These are phyloP conservation scores for Lophotis ruficrista DNA, from an alignment of 2,113 vertebrate genomes.

Conservation along the genomic window DNA sequence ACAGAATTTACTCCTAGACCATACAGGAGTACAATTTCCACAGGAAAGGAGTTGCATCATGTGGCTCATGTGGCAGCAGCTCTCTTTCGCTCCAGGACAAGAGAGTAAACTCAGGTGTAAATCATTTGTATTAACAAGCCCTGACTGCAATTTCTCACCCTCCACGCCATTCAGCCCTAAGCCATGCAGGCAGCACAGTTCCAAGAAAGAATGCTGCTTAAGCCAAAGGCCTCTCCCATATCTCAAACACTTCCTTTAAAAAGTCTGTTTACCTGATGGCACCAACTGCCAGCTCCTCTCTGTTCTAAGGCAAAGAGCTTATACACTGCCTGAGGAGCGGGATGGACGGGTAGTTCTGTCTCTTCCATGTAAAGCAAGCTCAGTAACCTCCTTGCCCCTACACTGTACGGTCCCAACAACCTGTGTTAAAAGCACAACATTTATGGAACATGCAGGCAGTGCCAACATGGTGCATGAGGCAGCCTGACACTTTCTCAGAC, in stretches of 20 bases:
- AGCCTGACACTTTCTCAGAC: not conserved
- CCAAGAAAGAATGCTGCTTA: not conserved
- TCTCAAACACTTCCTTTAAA: not conserved
- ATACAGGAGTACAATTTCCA: not conserved
- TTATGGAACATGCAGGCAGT: not conserved
- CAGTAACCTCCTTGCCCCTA: not conserved
- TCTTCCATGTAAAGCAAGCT: not conserved
- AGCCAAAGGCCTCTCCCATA: conserved; percentile 8
- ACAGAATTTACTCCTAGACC: not conserved
- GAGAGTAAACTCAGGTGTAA: conserved; percentile 36
- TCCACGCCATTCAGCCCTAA: not conserved
- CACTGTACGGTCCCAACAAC: not conserved
- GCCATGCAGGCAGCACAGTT: not conserved
- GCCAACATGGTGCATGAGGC: rapidly evolving
- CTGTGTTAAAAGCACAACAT: rapidly evolving
- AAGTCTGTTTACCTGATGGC: not conserved
- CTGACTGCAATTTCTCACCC: not conserved
- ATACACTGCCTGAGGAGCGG: not conserved
- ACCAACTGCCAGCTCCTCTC: not conserved
- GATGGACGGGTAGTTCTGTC: not conserved
- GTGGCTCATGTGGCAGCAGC: not conserved
- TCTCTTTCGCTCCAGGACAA: conserved; percentile 21
- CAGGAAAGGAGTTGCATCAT: not conserved
- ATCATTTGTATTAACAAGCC: conserved; percentile 40
- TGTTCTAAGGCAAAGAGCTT: not conserved